Percentiles rank a stretch among this genome's conserved stretches.
Conservation (phyloP, 2,888 invertebrate species). For the Argyra leucocephala region DNA sequence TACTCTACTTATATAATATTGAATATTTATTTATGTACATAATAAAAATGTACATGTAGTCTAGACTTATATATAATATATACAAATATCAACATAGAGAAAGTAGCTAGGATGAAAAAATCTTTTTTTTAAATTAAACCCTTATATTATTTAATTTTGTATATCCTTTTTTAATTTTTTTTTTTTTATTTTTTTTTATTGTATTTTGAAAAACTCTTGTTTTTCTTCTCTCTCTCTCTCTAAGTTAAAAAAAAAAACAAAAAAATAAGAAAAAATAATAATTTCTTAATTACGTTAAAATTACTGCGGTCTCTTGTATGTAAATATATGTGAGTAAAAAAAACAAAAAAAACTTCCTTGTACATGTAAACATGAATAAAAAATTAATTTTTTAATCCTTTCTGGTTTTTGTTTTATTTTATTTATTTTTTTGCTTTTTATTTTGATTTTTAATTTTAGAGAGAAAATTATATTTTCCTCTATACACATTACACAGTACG, state of each 20-base stretch:
- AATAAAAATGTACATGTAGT: not conserved
- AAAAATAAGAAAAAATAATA: not conserved
- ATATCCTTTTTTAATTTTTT: no score
- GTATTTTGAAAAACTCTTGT: not conserved
- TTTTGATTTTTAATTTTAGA: no score
- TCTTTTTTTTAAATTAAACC: no score
- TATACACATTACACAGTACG: no score
- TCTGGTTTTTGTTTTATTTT: not conserved
- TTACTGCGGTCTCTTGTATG: not conserved
- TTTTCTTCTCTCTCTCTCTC: not conserved
- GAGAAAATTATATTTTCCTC: no score
- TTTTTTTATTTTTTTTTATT: not conserved
- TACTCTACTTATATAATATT: no score
- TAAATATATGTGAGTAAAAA: not conserved
- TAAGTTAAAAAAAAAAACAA: not conserved
- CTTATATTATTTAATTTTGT: no score
- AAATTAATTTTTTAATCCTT: not conserved
- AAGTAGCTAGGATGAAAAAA: no score
- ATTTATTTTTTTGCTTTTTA: no score
- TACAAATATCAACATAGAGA: no score
- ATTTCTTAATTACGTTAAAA: slow-evolving; percentile 6
- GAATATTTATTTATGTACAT: not conserved
- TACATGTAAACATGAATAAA: not conserved
- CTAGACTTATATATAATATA: not conserved
- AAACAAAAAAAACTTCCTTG: not conserved